Conservation (phyloP, 1,140 invertebrate genomes). For the Drosophila truncata region DNA sequence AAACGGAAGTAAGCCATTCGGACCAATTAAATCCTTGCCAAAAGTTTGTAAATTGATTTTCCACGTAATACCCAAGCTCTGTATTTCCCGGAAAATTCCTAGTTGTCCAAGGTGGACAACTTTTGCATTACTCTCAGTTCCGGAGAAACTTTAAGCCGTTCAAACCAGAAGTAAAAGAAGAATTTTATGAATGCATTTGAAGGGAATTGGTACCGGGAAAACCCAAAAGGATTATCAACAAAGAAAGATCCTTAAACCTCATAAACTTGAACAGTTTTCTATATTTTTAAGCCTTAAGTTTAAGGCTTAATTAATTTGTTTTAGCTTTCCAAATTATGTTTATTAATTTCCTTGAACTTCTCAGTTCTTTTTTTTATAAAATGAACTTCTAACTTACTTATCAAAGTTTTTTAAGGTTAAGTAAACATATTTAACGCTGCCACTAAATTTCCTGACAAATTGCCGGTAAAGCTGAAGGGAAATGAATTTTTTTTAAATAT, state of each 20-base stretch:
- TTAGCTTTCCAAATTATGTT: not conserved
- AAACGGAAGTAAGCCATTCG: slow-evolving; percentile 26
- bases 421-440: not conserved
- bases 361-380: not conserved
- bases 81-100: slow-evolving; percentile 1
- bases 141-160: slow-evolving; percentile 9
- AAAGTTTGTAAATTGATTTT: slow-evolving; percentile 63
- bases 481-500: slow-evolving; percentile 30
- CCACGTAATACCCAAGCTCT: slow-evolving; percentile 1
- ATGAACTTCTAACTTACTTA: not conserved
- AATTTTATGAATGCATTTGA: not conserved
- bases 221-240: not conserved
- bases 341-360: not conserved
- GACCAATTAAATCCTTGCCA: slow-evolving; percentile 41
- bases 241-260: not conserved
- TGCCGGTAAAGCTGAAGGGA: slow-evolving; percentile 3
- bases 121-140: slow-evolving; percentile 22
- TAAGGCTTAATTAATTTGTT: not conserved
- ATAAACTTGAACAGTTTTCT: not conserved
- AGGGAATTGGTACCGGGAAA: not conserved
- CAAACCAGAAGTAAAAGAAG: too few species aligned
- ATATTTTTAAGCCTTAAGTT: too few species aligned
- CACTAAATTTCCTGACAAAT: slow-evolving; percentile 10
- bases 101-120: slow-evolving; percentile 5
- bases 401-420: not conserved